Percentiles rank a stretch among this genome's conserved stretches.
Conservation (phyloP, 2,113 vertebrate genomes). For the Fulica atra region DNA sequence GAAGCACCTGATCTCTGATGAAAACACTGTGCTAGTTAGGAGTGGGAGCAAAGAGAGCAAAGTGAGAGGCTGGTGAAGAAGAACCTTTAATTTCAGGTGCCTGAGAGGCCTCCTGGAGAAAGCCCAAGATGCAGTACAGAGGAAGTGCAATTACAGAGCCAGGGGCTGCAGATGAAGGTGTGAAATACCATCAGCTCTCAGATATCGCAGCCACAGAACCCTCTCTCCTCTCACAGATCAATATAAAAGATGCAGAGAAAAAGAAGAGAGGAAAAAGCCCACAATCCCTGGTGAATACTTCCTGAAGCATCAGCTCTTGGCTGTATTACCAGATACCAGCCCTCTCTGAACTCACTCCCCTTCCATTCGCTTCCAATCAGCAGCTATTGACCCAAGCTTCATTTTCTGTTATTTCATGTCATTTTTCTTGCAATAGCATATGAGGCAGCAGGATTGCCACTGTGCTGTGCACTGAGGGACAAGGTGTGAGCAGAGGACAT, state of each 20-base stretch:
- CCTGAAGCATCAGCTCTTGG: background rate
- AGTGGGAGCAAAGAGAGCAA: background rate
- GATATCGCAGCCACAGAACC: background rate
- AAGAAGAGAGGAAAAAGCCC: background rate
- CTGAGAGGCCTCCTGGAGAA: background rate
- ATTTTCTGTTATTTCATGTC: background rate
- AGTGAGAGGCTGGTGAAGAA: background rate
- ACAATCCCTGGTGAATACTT: background rate
- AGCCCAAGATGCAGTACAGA: background rate
- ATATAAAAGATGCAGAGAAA: constrained; percentile 19
- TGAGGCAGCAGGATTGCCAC: background rate
- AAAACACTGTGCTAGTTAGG: background rate
- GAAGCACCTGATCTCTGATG: background rate
- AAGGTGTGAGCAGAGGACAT: background rate
- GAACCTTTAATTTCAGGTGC: background rate
- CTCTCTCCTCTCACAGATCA: background rate
- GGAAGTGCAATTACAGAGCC: background rate
- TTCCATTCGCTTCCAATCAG: background rate
- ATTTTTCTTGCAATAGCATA: background rate
- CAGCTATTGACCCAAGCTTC: background rate
- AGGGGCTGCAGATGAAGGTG: background rate
- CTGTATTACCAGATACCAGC: background rate
- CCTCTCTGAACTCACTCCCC: background rate
- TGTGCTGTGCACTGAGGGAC: background rate
- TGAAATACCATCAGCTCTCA: background rate